Percentiles rank a stretch among this genome's conserved stretches.
phyloP scores from a whole-genome alignment of 2,113 vertebrate genomes.

The Ahaetulla prasina region DNA sequence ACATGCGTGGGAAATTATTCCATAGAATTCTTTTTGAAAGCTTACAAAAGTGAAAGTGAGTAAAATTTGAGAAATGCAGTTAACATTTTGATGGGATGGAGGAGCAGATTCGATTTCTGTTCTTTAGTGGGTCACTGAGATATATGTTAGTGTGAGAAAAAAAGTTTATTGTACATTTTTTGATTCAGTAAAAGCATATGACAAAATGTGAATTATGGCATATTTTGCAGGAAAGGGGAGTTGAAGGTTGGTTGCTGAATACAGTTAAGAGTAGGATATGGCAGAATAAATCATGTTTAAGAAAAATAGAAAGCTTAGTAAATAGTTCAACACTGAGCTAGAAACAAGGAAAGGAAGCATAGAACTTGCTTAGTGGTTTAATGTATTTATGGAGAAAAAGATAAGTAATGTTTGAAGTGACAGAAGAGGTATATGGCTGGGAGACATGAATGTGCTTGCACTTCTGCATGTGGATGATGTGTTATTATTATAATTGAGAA shows the following conservation, averaged over 20 bases:
- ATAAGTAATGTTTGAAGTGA: not conserved
- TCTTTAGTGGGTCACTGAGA: not conserved
- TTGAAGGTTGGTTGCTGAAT: not conserved
- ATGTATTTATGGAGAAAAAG: not conserved
- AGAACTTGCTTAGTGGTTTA: not conserved
- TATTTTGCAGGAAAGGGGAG: not conserved
- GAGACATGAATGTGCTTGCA: not conserved
- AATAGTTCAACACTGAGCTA: not conserved
- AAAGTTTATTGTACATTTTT: not conserved
- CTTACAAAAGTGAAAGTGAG: not conserved
- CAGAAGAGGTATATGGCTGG: not conserved
- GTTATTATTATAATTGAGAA: not conserved
- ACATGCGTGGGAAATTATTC: not conserved
- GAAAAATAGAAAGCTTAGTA: not conserved
- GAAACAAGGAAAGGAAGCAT: not conserved
- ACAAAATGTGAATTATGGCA: not conserved
- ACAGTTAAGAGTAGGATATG: not conserved
- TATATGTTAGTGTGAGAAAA: not conserved
- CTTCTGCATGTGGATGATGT: not conserved
- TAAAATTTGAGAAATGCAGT: not conserved
- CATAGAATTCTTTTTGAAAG: not conserved
- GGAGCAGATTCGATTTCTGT: not conserved
- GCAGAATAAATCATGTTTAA: not conserved
- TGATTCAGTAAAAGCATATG: not conserved
- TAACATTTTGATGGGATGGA: not conserved